Conservation (phyloP, 2,113 vertebrate genomes). For the Benitochromis conjunctus region DNA sequence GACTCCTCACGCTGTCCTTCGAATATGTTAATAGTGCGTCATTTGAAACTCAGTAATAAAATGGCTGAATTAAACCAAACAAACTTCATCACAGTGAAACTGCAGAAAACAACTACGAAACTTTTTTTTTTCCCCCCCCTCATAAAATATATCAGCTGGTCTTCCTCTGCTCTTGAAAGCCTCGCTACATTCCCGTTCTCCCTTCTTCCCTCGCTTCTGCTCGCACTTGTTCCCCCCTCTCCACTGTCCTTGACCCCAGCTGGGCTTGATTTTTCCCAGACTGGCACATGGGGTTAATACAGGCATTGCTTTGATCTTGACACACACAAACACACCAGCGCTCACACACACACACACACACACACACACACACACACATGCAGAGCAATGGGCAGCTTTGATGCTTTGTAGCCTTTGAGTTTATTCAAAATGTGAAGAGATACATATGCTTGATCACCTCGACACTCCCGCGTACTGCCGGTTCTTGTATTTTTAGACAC, state of each 20-base stretch:
- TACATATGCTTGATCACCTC: neutral
- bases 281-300: slow-evolving; percentile 72
- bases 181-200: slow-evolving; percentile 35
- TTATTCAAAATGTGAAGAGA: slow-evolving; percentile 8
- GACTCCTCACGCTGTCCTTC: neutral
- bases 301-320: slow-evolving; percentile 55
- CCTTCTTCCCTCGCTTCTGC: slow-evolving; percentile 12
- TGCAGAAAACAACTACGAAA: neutral
- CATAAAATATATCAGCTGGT: slow-evolving; percentile 27
- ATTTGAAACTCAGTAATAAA: neutral
- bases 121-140: neutral
- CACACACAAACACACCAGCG: neutral
- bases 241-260: slow-evolving; percentile 71
- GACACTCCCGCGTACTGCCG: neutral
- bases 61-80: neutral
- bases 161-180: slow-evolving; percentile 52
- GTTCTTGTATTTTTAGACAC: neutral
- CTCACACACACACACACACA: neutral
- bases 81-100: neutral
- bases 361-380: neutral
- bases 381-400: slow-evolving; percentile 33
- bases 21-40: neutral
- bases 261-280: slow-evolving; percentile 73
- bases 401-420: slow-evolving; percentile 34
- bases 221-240: slow-evolving; percentile 44